Evolutionary conservation across 2,113 vertebrate genomes (phyloP).

Genomic region (Amazona vittata): DNA sequence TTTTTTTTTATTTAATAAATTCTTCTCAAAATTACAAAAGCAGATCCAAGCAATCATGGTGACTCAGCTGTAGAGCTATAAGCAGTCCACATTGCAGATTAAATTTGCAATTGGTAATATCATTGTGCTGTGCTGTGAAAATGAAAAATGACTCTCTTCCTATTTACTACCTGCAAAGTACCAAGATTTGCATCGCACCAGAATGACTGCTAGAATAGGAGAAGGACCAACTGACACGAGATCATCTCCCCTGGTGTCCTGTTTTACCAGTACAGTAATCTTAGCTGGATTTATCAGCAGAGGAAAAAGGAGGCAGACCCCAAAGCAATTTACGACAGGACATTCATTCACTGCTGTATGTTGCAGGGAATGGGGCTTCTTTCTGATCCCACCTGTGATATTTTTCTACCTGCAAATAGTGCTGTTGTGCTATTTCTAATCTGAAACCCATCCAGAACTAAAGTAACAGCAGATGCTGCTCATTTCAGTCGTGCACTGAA

Average conservation of each 20-base stretch:
- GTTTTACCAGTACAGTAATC: neutral
- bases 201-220: neutral
- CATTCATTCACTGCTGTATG: neutral
- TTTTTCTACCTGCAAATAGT: neutral
- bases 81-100: neutral
- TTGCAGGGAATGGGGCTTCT: neutral
- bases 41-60: neutral
- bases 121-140: neutral
- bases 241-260: fast-evolving
- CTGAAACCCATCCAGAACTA: neutral
- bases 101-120: constrained; percentile 12
- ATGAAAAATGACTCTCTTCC: neutral
- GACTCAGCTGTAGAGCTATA: constrained; percentile 6
- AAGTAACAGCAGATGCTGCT: neutral
- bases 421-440: neutral
- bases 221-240: neutral
- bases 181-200: neutral
- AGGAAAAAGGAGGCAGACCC: neutral
- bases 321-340: neutral
- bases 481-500: neutral
- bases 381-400: neutral
- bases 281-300: neutral
- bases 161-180: neutral
- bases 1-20: neutral
- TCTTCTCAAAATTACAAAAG: neutral